These are phyloP conservation scores for Corydoras sp. DNA, from an alignment of 2,113 vertebrate species.

Conservation along the genomic window DNA sequence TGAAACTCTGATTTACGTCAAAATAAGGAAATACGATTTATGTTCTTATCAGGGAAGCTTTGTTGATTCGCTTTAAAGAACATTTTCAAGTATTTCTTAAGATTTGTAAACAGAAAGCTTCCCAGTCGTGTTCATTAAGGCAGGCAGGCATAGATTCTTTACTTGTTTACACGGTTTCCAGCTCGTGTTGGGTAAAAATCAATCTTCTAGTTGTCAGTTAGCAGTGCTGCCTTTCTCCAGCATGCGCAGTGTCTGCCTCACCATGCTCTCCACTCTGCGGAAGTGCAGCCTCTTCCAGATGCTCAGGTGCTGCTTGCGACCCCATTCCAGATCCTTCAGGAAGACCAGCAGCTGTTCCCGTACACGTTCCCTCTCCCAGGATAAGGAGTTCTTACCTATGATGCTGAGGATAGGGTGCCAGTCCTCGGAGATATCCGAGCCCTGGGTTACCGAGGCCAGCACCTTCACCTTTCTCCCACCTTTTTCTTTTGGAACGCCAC, in stretches of 20 bases:
- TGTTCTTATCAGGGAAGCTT: too few relatives aligned
- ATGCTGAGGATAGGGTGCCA: slow-evolving; percentile 83
- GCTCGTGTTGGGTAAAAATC: too few relatives aligned
- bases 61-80: too few relatives aligned
- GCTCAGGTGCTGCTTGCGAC: slow-evolving; percentile 73
- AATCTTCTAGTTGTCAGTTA: neutral
- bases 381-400: slow-evolving; percentile 74
- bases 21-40: too few relatives aligned
- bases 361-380: slow-evolving; percentile 76
- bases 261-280: slow-evolving; percentile 73
- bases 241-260: slow-evolving; percentile 69
- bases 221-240: slow-evolving; percentile 50
- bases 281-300: slow-evolving; percentile 85
- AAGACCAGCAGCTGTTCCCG: slow-evolving; percentile 77
- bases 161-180: too few relatives aligned
- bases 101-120: too few relatives aligned
- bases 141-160: too few relatives aligned
- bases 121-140: too few relatives aligned
- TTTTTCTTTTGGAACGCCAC: slow-evolving; percentile 53
- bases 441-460: slow-evolving; percentile 83
- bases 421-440: slow-evolving; percentile 76
- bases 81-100: too few relatives aligned
- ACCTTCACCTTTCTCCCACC: slow-evolving; percentile 63
- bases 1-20: too few relatives aligned
- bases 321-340: slow-evolving; percentile 83